phyloP scores from a whole-genome alignment of 1,140 invertebrate species.

The Yoshiicerus persimilis region DNA sequence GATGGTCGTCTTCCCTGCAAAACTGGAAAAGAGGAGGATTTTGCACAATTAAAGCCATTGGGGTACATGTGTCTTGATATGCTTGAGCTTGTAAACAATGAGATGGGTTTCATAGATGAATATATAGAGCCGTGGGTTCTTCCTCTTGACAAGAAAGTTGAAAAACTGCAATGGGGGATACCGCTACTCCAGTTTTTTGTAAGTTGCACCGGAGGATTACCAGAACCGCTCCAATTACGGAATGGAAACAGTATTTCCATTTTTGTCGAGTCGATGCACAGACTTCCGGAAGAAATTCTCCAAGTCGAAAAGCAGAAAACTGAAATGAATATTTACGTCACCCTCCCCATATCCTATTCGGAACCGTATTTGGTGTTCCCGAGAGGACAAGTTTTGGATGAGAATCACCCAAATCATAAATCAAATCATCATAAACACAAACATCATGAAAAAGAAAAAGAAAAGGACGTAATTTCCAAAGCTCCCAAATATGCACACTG shows the following conservation, averaged over 20 bases:
- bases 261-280: neutral
- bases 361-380: neutral
- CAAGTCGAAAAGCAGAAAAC: neutral
- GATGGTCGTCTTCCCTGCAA: neutral
- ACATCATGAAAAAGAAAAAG: neutral
- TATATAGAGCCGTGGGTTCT: constrained; percentile 27
- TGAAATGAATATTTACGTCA: neutral
- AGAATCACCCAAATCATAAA: neutral
- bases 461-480: neutral
- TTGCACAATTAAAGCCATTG: neutral
- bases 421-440: neutral
- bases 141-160: neutral
- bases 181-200: neutral
- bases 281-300: neutral
- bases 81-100: neutral
- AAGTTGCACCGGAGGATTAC: neutral
- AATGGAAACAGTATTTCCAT: constrained; percentile 28
- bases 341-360: neutral
- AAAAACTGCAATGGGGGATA: neutral
- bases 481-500: neutral
- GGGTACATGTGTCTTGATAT: constrained; percentile 26
- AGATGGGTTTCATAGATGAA: neutral
- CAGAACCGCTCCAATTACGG: neutral
- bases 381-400: neutral
- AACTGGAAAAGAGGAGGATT: neutral